Evolutionary conservation across 2,888 invertebrate genomes (phyloP).

Genomic region (Dioctria linearis): DNA sequence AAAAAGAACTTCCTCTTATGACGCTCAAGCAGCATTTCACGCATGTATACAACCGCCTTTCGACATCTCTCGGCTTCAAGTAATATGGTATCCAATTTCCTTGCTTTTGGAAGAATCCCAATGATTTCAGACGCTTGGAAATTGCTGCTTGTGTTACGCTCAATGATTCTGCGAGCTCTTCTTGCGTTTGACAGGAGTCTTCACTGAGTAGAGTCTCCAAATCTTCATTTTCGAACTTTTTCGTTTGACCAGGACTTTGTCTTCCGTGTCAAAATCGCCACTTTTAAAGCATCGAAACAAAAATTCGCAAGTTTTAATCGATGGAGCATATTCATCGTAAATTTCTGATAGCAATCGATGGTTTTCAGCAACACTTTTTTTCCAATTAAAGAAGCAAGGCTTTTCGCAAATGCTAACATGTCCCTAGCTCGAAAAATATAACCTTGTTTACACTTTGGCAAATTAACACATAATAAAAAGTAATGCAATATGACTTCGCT

Average conservation of each 20-base stretch:
- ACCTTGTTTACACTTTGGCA: background rate
- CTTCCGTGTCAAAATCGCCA: background rate
- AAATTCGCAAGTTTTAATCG: background rate
- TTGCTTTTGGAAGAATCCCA: conserved; percentile 54
- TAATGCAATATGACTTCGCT: conserved; percentile 19
- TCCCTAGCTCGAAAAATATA: background rate
- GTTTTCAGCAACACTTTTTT: conserved; percentile 39
- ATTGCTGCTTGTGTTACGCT: conserved; percentile 52
- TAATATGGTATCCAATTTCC: conserved; percentile 55
- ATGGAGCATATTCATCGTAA: conserved; percentile 26
- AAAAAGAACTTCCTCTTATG: background rate
- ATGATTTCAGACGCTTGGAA: conserved; percentile 14
- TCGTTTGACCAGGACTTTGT: conserved; percentile 8
- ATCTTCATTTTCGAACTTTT: conserved; percentile 28
- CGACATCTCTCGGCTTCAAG: conserved; percentile 54
- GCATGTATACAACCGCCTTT: conserved; percentile 54
- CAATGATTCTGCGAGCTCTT: conserved; percentile 54
- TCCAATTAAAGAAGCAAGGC: conserved; percentile 15
- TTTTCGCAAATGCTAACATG: conserved; percentile 47
- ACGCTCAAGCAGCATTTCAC: conserved; percentile 24
- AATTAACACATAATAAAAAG: conserved; percentile 11
- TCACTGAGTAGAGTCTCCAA: conserved; percentile 36
- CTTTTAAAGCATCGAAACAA: no score
- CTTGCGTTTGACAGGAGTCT: conserved; percentile 57
- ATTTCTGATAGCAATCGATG: conserved; percentile 37